A percentile compares a stretch with the other conserved stretches of the same genome.
These are phyloP conservation scores for Lepidocolaptes lacrymiger DNA, from an alignment of 2,797 vertebrate species.

Conservation along the genomic window DNA sequence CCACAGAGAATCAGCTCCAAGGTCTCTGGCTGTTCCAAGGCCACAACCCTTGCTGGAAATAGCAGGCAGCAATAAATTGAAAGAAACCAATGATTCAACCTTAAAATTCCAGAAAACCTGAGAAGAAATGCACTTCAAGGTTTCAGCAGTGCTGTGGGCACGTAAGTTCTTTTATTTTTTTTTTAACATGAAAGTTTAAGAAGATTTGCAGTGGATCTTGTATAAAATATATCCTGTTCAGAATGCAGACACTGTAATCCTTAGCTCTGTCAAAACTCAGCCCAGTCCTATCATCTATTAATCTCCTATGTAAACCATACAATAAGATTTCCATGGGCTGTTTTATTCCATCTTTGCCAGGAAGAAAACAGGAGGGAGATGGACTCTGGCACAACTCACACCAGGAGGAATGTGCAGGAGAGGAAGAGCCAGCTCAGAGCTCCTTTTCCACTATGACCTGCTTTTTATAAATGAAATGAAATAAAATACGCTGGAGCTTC, in stretches of 20 bases:
- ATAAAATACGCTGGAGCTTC: neutral
- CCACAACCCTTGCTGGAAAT: slow-evolving; percentile 28
- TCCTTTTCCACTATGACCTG: fast-evolving
- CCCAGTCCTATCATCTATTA: neutral
- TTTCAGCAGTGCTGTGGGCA: neutral
- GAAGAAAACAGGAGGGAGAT: neutral
- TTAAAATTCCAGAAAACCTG: neutral
- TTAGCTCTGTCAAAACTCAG: neutral
- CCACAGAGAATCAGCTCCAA: slow-evolving; percentile 8
- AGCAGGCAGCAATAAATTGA: slow-evolving; percentile 15
- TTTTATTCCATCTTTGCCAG: neutral
- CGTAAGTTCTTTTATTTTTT: neutral
- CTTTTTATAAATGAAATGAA: neutral
- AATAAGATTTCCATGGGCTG: neutral
- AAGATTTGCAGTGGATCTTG: neutral
- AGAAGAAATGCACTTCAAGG: neutral
- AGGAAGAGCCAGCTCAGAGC: neutral
- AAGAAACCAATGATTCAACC: neutral
- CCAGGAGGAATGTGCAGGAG: neutral
- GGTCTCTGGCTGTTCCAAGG: slow-evolving; percentile 27
- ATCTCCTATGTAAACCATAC: neutral
- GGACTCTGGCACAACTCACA: neutral
- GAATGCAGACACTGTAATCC: neutral
- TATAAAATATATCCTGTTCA: neutral
- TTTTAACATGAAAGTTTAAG: neutral